Conservation (phyloP, 2,113 vertebrate genomes). For the Zosterops hypoxanthus region DNA sequence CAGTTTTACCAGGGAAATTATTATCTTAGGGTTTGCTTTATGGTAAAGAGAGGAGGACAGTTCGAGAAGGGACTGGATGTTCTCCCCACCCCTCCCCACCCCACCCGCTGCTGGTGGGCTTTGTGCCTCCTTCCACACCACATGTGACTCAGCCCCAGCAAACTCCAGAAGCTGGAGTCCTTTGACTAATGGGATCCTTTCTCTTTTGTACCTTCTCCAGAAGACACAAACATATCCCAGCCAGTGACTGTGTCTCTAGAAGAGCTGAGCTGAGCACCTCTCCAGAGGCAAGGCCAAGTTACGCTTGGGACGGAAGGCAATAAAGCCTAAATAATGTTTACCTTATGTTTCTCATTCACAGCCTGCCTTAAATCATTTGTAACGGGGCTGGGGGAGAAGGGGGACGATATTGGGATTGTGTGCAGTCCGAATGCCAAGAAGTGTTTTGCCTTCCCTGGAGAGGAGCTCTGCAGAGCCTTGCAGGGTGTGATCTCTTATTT, state of each 20-base stretch:
- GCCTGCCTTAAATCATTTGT: constrained; percentile 51
- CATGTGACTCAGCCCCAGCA: background rate
- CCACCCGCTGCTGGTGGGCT: background rate
- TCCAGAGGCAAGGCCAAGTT: constrained; percentile 46
- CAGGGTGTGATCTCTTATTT: constrained; percentile 51
- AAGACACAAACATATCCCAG: background rate
- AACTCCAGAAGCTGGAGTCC: constrained; percentile 32
- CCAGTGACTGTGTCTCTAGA: background rate
- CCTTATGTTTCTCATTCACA: constrained; percentile 57
- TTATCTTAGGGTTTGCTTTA: background rate
- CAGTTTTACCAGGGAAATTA: background rate
- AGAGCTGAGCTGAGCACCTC: constrained; percentile 4
- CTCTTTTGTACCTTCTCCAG: constrained; percentile 16
- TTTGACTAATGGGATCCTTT: background rate
- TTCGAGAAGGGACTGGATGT: background rate
- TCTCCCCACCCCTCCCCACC: background rate
- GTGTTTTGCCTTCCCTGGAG: constrained; percentile 19
- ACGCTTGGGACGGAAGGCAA: background rate
- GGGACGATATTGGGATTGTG: background rate
- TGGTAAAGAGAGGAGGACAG: background rate
- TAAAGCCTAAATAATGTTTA: constrained; percentile 34
- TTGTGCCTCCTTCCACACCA: background rate
- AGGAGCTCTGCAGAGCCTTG: background rate
- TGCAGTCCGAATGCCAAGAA: background rate
- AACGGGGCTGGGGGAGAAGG: background rate